A percentile compares a stretch with the other conserved stretches of the same genome.
Evolutionary conservation across 2,888 invertebrate species (phyloP).

Genomic region (Galerucella nymphaeae): DNA sequence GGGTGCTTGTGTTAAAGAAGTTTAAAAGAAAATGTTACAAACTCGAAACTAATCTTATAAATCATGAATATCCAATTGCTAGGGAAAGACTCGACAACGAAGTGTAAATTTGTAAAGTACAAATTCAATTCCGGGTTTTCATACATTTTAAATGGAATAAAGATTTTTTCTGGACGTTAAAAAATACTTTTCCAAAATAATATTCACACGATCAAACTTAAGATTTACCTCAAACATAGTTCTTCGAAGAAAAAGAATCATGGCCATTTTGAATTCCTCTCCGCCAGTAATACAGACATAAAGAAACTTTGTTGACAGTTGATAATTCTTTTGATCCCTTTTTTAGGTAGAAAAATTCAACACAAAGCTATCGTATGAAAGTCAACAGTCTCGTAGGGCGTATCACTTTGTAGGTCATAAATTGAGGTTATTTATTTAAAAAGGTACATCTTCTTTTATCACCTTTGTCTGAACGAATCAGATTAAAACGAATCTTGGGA

Average conservation of each 20-base stretch:
- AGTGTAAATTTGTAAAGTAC: not conserved
- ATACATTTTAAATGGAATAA: slow-evolving; percentile 29
- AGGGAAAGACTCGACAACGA: not conserved
- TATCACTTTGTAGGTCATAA: slow-evolving; percentile 42
- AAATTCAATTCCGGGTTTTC: slow-evolving; percentile 16
- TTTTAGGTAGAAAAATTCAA: slow-evolving; percentile 40
- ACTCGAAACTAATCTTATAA: slow-evolving; percentile 30
- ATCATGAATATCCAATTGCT: slow-evolving; percentile 34
- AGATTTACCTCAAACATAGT: not conserved
- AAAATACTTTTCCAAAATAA: slow-evolving; percentile 31
- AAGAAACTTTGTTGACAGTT: slow-evolving; percentile 38
- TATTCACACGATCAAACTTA: slow-evolving; percentile 27
- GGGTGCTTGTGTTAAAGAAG: slow-evolving; percentile 42
- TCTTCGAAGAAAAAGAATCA: slow-evolving; percentile 1
- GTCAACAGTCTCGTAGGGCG: slow-evolving; percentile 51
- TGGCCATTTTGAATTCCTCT: slow-evolving; percentile 36
- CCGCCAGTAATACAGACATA: slow-evolving; percentile 36
- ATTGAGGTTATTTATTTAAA: slow-evolving; percentile 44
- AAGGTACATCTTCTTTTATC: slow-evolving; percentile 37
- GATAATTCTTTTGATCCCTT: slow-evolving; percentile 42
- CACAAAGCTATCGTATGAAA: slow-evolving; percentile 44
- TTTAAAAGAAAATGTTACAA: slow-evolving; percentile 38
- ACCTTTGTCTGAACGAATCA: slow-evolving; percentile 40
- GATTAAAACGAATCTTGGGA: slow-evolving; percentile 39
- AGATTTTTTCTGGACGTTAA: not conserved